phyloP scores from a whole-genome alignment of 2,888 invertebrate species.

The Dynastes grantii region DNA sequence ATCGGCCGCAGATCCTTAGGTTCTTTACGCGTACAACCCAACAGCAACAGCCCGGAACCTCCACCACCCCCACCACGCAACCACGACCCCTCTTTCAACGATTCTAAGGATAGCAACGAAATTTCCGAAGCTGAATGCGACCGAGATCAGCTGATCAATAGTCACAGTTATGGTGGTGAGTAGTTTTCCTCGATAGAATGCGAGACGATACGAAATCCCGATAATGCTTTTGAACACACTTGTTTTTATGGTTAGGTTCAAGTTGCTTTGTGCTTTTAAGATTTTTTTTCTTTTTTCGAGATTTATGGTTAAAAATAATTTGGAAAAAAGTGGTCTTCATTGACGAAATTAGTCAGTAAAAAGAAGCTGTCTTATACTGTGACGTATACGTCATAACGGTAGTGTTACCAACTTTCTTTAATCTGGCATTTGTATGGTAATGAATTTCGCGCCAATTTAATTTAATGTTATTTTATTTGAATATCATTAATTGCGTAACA shows the following conservation, averaged over 20 bases:
- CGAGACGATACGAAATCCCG: no score
- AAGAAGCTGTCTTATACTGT: no score
- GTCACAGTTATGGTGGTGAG: conserved; percentile 89
- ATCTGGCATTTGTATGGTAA: no score
- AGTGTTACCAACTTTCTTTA: no score
- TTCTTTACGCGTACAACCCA: conserved; percentile 75
- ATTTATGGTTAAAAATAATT: no score
- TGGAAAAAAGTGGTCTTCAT: no score
- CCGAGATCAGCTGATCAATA: conserved; percentile 83
- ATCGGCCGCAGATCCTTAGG: conserved; percentile 74
- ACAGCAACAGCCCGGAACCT: conserved; percentile 76
- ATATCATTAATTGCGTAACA: no score
- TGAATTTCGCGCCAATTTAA: no score
- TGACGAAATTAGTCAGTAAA: no score
- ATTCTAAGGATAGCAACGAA: conserved; percentile 95
- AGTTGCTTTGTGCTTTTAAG: neutral
- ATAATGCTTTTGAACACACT: neutral
- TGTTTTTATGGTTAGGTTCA: conserved; percentile 8
- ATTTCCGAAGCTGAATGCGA: conserved; percentile 95
- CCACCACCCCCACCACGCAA: conserved; percentile 86
- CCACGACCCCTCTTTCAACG: conserved; percentile 89
- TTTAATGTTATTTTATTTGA: no score
- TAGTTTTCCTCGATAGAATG: conserved; percentile 50
- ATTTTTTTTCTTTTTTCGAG: no score
- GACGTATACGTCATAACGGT: no score